Evolutionary conservation across 2,888 invertebrate genomes (phyloP).

Genomic region (Drosophila nr. perissopoda): DNA sequence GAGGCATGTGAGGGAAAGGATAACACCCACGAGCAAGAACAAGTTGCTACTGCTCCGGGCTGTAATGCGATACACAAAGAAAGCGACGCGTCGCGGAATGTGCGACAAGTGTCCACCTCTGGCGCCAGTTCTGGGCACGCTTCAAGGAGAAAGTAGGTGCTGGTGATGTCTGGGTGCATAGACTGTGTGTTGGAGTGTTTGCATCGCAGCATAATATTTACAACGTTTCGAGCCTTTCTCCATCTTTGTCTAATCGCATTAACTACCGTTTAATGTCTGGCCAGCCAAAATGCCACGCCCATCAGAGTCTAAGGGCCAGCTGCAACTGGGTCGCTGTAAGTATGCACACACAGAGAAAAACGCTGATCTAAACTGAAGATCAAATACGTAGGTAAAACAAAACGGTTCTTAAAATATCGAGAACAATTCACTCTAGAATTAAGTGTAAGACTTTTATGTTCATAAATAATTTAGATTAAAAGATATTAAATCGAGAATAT

Average conservation of each 20-base stretch:
- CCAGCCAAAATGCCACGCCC: slow-evolving; percentile 52
- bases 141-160: slow-evolving; percentile 49
- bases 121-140: slow-evolving; percentile 73
- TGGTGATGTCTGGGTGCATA: slow-evolving; percentile 20
- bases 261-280: slow-evolving; percentile 79
- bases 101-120: slow-evolving; percentile 77
- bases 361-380: neutral
- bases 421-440: neutral
- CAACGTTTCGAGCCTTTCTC: slow-evolving; percentile 37
- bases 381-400: too few species aligned
- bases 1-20: slow-evolving; percentile 62
- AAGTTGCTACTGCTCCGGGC: slow-evolving; percentile 12
- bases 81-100: slow-evolving; percentile 69
- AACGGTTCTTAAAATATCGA: too few species aligned
- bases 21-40: slow-evolving; percentile 32
- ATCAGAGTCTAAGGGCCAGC: slow-evolving; percentile 8
- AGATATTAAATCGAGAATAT: neutral
- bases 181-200: slow-evolving; percentile 11
- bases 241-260: slow-evolving; percentile 58
- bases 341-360: neutral
- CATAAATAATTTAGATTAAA: neutral
- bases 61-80: slow-evolving; percentile 71
- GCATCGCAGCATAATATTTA: slow-evolving; percentile 57
- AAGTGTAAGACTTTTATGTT: neutral
- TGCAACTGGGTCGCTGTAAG: slow-evolving; percentile 3